Base-by-base conservation (phyloP, 1,140 invertebrate genomes). In the Lamellibrachia luymesi region DNA sequence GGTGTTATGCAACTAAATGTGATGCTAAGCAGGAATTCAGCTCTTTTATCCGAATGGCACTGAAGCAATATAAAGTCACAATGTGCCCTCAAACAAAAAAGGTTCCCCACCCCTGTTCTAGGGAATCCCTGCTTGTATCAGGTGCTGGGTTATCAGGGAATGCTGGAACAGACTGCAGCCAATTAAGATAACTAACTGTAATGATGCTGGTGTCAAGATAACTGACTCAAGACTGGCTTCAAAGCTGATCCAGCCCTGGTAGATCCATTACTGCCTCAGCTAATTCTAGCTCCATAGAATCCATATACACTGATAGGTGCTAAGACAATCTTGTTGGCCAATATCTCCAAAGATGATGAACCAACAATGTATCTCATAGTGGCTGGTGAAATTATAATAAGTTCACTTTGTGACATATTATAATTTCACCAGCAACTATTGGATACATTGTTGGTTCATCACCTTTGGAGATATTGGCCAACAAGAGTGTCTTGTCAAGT, bases 111-210 rank as follows among this genome's bases (percentile, higher is more conserved):
- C 52, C 6, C 64, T 80, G 17, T 10, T 22, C 64, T 80, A 22
- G 64, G 0, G 64, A 80, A 80, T 80, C 64, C 64, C 64, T 22
- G 6, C 25, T 80, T 80, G 64, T 80, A 80, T 80, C 64, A 80
- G 64, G 64, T 80, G 64, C 64, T 80, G 64, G 64, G 64, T 80
- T 80, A 80, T 80, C 64, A 80, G 64, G 64, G 64, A 80, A 80
- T 80, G 64, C 64, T 80, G 64, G 13, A 22, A 80, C 64, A 80
- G 64, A 22, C 64, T 10, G 64, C 64, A 80, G 64, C 64, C 64
- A 80, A 80, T 80, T 80, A 80, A 80, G 64, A 80, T 80, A 80
- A 22, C 64, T 80, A 22, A 4, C 8, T 80, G 64, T 80, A 80
- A 80, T 80, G 64, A 2, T 10, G 64, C 2, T 8, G 64, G 64